phyloP scores from a whole-genome alignment of 2,888 invertebrate species.

The Minunthozetes semirufus region DNA sequence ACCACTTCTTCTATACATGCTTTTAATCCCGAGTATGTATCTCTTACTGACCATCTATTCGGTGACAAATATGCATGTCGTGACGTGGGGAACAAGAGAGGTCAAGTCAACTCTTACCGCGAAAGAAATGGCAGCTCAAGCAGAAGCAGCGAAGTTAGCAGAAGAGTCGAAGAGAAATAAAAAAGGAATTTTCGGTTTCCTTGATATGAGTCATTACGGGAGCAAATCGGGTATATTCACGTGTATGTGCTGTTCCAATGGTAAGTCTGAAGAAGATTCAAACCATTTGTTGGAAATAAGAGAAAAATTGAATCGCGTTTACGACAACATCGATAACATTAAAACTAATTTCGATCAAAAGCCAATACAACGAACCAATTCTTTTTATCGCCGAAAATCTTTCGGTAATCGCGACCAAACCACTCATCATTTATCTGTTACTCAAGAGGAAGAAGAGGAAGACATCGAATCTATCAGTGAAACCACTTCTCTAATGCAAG shows the following conservation, averaged over 20 bases:
- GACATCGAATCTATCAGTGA: background rate
- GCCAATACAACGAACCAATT: background rate
- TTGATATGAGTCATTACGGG: background rate
- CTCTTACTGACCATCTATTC: slow-evolving; percentile 85
- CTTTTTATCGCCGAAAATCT: background rate
- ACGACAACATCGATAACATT: background rate
- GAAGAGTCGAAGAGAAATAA: background rate
- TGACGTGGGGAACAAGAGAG: slow-evolving; percentile 91
- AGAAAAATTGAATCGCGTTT: slow-evolving; percentile 11
- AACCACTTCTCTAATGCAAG: background rate
- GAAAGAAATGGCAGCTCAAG: slow-evolving; percentile 27
- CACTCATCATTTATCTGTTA: background rate
- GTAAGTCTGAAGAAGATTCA: background rate
- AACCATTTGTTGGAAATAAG: background rate
- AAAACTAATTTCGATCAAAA: background rate
- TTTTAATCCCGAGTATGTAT: slow-evolving; percentile 91
- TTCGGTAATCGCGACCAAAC: background rate
- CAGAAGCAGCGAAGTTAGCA: background rate
- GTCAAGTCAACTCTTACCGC: slow-evolving; percentile 49
- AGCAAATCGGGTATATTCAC: slow-evolving; percentile 29
- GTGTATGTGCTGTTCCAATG: slow-evolving; percentile 35
- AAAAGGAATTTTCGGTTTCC: slow-evolving; percentile 19
- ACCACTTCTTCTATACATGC: slow-evolving; percentile 70
- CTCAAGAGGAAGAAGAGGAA: slow-evolving; percentile 6
- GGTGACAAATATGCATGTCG: slow-evolving; percentile 83